Evolutionary conservation across 23 tunicate species (phyloP), one percentile per base, ranked within the genome.

Genomic region (Halocynthia aurantium): DNA sequence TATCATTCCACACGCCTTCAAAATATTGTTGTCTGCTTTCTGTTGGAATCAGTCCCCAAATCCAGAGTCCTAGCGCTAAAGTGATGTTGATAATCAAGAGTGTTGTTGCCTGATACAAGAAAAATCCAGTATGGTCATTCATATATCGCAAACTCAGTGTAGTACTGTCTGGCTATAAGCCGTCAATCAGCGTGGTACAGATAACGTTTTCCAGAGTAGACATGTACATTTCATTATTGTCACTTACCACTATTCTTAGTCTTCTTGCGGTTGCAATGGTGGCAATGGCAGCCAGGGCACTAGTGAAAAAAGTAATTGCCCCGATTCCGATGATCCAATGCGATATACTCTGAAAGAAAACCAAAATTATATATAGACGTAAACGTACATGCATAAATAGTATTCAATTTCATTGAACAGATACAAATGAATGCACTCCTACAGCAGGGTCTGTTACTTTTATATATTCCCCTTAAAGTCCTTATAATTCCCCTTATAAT

Each of bases 241-340:
- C 44, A 65, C 70, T 65, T 65, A 6, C 70, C 10, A 65, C 22
- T 40, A 65, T 65, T 9, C 31, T 40, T 5, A 20, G 31, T 10
- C 22, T 11, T 65, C 70, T 40, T 5, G 22, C 31, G 6, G 22
- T 40, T 15, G 70, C 70, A 65, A 65, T 20, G 22, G 70, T 65
- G 9, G 70, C 70, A 15, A 65, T 65, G 49, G 31, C 0, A 9
- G 70, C 70, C 15, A 65, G 70, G 0, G 70, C 9, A 15, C 70
- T 10, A 20, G 70, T 49, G 49, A 65, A 49, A 15, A 65, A 65
- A 20, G 70, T 65, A 0, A 65, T 65, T 65, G 6, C 70, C 1
- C 70, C 70, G 10, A 65, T 65, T 65, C 70, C 70, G 22, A 65
- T 65, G 10, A 65, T 9, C 70, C 70, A 65, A 49, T 65, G 70